Evolutionary conservation across 2,113 vertebrate genomes (phyloP).

Genomic region (Mixornis gularis): DNA sequence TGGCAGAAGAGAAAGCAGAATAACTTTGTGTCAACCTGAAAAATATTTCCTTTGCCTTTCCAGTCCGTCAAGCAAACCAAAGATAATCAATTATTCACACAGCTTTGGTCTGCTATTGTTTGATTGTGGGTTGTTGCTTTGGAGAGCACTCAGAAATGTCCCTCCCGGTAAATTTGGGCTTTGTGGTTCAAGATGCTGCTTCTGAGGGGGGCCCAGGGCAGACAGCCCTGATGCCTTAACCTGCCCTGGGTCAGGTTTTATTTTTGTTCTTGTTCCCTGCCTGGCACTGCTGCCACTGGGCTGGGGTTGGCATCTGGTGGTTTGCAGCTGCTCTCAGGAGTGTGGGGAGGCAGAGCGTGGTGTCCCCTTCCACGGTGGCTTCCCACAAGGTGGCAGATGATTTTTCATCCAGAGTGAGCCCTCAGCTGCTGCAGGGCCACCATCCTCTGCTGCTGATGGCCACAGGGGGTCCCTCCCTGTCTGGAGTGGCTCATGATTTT

Average conservation of each 20-base stretch:
- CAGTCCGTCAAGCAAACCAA: constrained; percentile 16
- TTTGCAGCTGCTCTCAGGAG: not conserved
- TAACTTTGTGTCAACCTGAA: constrained; percentile 50
- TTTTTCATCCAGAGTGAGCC: not conserved
- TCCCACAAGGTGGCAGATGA: not conserved
- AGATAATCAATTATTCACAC: constrained; percentile 56
- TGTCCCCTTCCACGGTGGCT: not conserved
- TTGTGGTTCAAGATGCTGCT: not conserved
- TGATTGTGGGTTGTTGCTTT: not conserved
- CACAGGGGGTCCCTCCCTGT: not conserved
- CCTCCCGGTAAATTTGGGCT: not conserved
- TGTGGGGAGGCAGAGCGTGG: not conserved
- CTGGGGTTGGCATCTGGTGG: rapidly evolving
- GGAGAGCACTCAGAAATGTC: not conserved
- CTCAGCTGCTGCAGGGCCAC: not conserved
- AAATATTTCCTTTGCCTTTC: constrained; percentile 47
- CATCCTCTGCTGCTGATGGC: not conserved
- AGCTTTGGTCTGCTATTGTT: constrained; percentile 31
- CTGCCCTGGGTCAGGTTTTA: not conserved
- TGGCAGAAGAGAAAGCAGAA: constrained; percentile 1
- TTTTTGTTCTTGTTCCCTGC: not conserved
- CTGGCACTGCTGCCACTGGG: not conserved
- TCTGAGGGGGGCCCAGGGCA: not conserved
- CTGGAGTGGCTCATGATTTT: not conserved
- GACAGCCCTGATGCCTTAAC: not conserved